Evolutionary conservation across 1,140 invertebrate genomes (phyloP).

Genomic region (Aradophagus sp.): DNA sequence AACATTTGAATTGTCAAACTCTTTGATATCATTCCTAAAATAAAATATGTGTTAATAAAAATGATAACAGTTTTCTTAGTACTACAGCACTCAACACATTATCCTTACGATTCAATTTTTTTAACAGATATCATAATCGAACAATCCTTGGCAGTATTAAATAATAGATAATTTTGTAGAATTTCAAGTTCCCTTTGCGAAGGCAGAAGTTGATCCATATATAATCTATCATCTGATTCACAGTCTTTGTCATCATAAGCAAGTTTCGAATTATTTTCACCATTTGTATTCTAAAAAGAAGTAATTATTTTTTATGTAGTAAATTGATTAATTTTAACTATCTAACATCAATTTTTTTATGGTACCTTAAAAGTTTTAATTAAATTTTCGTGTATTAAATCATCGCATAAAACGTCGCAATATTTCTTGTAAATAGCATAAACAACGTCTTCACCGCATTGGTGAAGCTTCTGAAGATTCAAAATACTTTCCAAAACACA

Average conservation of each 20-base stretch:
- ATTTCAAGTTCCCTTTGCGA: conserved; percentile 34
- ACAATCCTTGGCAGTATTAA: conserved; percentile 76
- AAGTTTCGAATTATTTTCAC: conserved; percentile 7
- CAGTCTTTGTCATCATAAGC: conserved; percentile 5
- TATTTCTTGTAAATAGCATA: conserved; percentile 63
- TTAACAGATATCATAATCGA: conserved; percentile 77
- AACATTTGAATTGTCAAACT: conserved; percentile 41
- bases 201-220: conserved; percentile 14
- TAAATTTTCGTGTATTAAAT: conserved; percentile 62
- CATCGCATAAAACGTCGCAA: conserved; percentile 57
- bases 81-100: neutral
- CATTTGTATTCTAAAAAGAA: conserved; percentile 22
- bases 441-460: conserved; percentile 58
- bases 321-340: neutral
- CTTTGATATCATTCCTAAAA: conserved; percentile 56
- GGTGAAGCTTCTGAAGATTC: conserved; percentile 65
- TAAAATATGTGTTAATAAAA: conserved; percentile 13
- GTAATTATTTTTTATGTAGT: neutral
- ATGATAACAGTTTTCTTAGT: neutral
- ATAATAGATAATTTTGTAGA: conserved; percentile 75
- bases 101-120: conserved; percentile 64
- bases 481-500: conserved; percentile 68
- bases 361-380: conserved; percentile 41
- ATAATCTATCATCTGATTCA: conserved; percentile 3
- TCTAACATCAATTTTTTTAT: too few species aligned